These are phyloP conservation scores for Anthoscopus minutus DNA, from an alignment of 2,113 vertebrate genomes.

Conservation along the genomic window DNA sequence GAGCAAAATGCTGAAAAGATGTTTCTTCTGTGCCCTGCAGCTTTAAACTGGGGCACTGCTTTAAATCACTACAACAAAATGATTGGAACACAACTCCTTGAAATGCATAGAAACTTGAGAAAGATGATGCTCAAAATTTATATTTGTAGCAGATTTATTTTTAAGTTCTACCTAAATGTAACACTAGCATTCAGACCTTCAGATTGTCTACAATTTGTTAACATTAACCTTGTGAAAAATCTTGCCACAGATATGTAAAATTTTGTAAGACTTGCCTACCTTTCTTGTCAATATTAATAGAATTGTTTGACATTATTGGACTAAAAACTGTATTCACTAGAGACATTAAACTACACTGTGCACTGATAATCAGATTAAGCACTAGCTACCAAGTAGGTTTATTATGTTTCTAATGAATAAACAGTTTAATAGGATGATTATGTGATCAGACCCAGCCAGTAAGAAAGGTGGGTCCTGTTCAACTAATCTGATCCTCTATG, in stretches of 20 bases:
- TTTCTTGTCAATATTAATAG: neutral
- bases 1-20: neutral
- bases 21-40: neutral
- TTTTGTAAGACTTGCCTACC: neutral
- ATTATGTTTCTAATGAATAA: neutral
- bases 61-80: neutral
- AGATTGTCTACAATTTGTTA: neutral
- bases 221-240: neutral
- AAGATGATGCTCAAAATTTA: neutral
- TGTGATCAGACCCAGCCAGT: neutral
- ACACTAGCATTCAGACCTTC: neutral
- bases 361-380: neutral
- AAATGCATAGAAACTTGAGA: neutral
- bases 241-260: neutral
- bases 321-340: neutral
- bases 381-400: neutral
- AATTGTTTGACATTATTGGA: neutral
- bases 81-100: neutral
- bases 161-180: neutral
- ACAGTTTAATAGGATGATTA: neutral
- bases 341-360: neutral
- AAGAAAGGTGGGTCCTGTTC: neutral
- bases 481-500: neutral
- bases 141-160: neutral
- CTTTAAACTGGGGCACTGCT: neutral